These are phyloP conservation scores for Thalpophila matura DNA, from an alignment of 2,888 invertebrate species.

Conservation along the genomic window DNA sequence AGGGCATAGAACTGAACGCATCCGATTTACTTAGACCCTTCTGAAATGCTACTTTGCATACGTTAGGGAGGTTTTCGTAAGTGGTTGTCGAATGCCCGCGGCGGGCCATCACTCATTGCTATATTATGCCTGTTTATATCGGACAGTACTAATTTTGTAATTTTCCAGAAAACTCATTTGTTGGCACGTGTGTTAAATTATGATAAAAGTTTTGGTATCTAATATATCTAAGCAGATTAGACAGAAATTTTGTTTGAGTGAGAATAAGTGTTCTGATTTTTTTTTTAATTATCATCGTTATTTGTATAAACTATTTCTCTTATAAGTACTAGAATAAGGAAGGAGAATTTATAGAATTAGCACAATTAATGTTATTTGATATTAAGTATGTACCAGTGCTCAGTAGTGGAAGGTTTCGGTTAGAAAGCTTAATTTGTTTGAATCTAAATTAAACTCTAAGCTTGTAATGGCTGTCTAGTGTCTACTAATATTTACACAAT, in stretches of 20 bases:
- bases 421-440: no score
- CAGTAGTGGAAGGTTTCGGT: no score
- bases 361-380: no score
- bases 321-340: no score
- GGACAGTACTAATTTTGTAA: constrained; percentile 85
- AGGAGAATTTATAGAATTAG: no score
- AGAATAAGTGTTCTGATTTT: neutral
- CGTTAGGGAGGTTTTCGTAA: constrained; percentile 37
- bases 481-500: no score
- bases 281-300: neutral
- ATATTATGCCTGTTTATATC: constrained; percentile 77
- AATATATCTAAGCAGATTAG: constrained; percentile 3
- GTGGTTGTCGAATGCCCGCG: constrained; percentile 81
- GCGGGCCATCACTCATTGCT: constrained; percentile 79
- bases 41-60: constrained; percentile 52
- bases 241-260: neutral
- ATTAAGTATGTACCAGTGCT: no score
- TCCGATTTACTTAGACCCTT: constrained; percentile 75
- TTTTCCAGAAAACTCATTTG: constrained; percentile 87
- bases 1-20: constrained; percentile 80
- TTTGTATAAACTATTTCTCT: no score
- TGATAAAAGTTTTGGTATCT: constrained; percentile 21
- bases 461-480: no score
- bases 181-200: constrained; percentile 45
- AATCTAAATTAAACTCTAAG: no score